Evolutionary conservation across 2,888 invertebrate genomes (phyloP).

Genomic region (Prostheceraeus crozeri): DNA sequence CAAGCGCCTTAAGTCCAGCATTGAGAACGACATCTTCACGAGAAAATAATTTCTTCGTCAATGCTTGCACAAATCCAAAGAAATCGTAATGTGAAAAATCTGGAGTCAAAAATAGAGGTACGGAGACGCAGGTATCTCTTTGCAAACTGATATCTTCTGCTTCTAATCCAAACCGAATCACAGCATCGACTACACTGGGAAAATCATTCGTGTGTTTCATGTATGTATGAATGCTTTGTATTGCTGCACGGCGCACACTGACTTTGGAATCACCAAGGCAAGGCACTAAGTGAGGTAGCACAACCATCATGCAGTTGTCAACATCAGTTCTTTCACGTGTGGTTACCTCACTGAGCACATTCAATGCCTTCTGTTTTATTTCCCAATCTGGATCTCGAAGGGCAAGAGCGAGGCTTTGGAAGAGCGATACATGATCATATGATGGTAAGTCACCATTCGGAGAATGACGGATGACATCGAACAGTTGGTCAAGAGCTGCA

Average conservation of each 20-base stretch:
- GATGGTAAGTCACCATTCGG: not conserved
- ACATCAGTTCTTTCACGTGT: conserved; percentile 51
- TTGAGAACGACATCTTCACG: conserved; percentile 25
- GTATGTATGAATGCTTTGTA: not conserved
- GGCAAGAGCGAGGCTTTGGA: conserved; percentile 54
- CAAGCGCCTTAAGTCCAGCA: conserved; percentile 20
- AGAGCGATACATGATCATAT: conserved; percentile 44
- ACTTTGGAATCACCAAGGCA: conserved; percentile 54
- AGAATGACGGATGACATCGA: not conserved
- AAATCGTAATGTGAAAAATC: conserved; percentile 44
- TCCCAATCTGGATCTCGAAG: conserved; percentile 58
- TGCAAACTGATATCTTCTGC: conserved; percentile 49
- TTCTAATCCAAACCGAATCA: conserved; percentile 56
- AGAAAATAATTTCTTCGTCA: conserved; percentile 18
- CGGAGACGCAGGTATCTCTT: conserved; percentile 54
- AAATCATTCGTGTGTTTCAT: conserved; percentile 46
- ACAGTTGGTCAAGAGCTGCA: not conserved
- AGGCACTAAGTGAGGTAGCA: conserved; percentile 54
- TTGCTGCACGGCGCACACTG: conserved; percentile 39
- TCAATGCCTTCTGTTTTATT: conserved; percentile 57
- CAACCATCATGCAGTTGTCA: conserved; percentile 53
- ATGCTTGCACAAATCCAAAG: not conserved
- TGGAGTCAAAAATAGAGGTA: conserved; percentile 57
- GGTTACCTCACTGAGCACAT: conserved; percentile 53
- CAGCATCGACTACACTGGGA: conserved; percentile 52